Evolutionary conservation across 2,797 vertebrate genomes (phyloP).

Genomic region (Acipenser oxyrinchus): DNA sequence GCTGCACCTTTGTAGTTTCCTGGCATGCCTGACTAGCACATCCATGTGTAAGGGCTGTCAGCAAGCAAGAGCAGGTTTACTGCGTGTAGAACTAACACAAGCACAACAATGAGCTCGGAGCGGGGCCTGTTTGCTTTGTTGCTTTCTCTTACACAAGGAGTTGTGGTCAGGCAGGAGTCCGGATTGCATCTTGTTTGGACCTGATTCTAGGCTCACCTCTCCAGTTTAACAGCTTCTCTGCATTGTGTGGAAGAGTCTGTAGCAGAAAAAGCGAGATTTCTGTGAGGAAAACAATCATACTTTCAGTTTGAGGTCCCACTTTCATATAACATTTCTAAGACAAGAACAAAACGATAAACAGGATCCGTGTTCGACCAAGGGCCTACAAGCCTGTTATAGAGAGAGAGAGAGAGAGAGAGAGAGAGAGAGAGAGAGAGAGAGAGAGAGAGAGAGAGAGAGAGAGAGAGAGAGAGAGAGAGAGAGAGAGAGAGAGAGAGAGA

Average conservation of each 20-base stretch:
- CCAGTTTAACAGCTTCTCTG: neutral
- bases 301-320: no score
- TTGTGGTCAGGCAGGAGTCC: neutral
- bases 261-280: no score
- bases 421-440: no score
- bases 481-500: neutral
- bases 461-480: neutral
- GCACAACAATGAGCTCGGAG: neutral
- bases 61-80: slow-evolving; percentile 5
- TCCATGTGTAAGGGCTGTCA: neutral
- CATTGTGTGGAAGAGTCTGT: no score
- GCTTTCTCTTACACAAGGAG: no score
- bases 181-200: slow-evolving; percentile 3
- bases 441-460: no score
- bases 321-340: no score
- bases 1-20: slow-evolving; percentile 6
- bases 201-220: slow-evolving; percentile 2
- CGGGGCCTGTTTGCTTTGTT: neutral
- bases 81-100: neutral
- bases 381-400: no score
- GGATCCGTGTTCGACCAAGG: no score
- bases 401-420: no score
- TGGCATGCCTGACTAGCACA: slow-evolving; percentile 20
- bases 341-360: no score
- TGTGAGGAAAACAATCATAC: no score